These are phyloP conservation scores for Dinoponera quadriceps DNA, from an alignment of 1,140 invertebrate species.

Conservation along the genomic window DNA sequence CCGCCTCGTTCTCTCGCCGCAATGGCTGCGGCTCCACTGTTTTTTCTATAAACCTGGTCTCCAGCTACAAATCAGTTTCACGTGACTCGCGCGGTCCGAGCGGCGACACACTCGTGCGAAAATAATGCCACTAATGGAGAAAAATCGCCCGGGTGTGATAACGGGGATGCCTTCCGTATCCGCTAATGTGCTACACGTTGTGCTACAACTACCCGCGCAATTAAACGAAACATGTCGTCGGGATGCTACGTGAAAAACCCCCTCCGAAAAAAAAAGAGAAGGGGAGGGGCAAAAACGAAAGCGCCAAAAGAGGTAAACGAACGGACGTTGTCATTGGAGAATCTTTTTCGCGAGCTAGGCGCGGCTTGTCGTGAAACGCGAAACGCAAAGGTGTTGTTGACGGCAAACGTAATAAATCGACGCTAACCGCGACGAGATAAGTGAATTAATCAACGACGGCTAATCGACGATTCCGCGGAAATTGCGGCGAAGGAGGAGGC, in stretches of 20 bases:
- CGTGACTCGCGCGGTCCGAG: constrained; percentile 61
- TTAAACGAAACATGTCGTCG: constrained; percentile 60
- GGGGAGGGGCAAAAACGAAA: background rate
- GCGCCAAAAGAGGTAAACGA: constrained; percentile 13
- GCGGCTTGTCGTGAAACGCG: background rate
- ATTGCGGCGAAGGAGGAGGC: background rate
- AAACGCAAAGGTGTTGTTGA: constrained; percentile 5
- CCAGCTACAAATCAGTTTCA: constrained; percentile 70
- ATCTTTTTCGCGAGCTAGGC: constrained; percentile 15
- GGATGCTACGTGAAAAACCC: background rate
- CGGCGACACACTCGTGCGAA: constrained; percentile 56
- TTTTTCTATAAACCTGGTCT: constrained; percentile 52
- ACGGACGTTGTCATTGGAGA: constrained; percentile 40
- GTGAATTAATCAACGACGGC: background rate
- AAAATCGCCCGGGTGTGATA: constrained; percentile 75
- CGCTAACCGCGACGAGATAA: background rate
- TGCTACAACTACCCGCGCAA: constrained; percentile 64
- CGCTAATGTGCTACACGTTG: constrained; percentile 69
- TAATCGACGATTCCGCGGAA: background rate
- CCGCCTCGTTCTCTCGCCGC: background rate
- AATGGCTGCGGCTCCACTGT: background rate
- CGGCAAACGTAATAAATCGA: background rate
- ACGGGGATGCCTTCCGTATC: constrained; percentile 67
- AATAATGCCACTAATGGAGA: constrained; percentile 74
- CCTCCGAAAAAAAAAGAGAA: too few species aligned